Evolutionary conservation across 2,797 vertebrate genomes (phyloP).

Genomic region (Furcifer pardalis): DNA sequence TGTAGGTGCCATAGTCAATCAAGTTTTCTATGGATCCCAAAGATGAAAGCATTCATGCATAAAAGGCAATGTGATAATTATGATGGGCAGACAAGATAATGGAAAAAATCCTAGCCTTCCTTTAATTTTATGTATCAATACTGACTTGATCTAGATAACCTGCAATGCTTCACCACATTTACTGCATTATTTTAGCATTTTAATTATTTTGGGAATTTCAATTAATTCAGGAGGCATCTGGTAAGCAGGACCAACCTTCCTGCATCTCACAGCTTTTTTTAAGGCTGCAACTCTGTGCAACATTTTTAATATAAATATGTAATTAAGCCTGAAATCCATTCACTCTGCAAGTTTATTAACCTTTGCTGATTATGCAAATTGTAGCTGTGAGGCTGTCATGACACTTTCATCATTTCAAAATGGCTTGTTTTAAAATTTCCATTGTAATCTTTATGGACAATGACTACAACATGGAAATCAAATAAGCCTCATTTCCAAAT

Average conservation of each 20-base stretch:
- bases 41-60: slow-evolving; percentile 87
- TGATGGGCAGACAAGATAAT: slow-evolving; percentile 89
- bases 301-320: slow-evolving; percentile 48
- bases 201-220: slow-evolving; percentile 71
- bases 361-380: slow-evolving; percentile 55
- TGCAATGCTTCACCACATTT: slow-evolving; percentile 82
- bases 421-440: slow-evolving; percentile 42
- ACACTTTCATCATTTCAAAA: slow-evolving; percentile 49
- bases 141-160: slow-evolving; percentile 79
- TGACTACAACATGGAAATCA: slow-evolving; percentile 28
- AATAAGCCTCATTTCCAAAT: slow-evolving; percentile 26
- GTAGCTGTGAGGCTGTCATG: slow-evolving; percentile 31
- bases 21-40: slow-evolving; percentile 85
- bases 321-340: slow-evolving; percentile 49
- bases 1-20: slow-evolving; percentile 88
- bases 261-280: slow-evolving; percentile 36
- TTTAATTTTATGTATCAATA: slow-evolving; percentile 85
- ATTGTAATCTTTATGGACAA: slow-evolving; percentile 34
- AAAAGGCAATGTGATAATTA: slow-evolving; percentile 88
- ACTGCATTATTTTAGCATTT: slow-evolving; percentile 75
- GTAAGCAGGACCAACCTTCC: slow-evolving; percentile 49
- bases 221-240: slow-evolving; percentile 65
- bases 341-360: slow-evolving; percentile 52
- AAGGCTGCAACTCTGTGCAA: slow-evolving; percentile 41
- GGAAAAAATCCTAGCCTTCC: slow-evolving; percentile 82